Evolutionary conservation across 2,113 vertebrate species (phyloP).

Genomic region (Poeciliopsis occidentalis): DNA sequence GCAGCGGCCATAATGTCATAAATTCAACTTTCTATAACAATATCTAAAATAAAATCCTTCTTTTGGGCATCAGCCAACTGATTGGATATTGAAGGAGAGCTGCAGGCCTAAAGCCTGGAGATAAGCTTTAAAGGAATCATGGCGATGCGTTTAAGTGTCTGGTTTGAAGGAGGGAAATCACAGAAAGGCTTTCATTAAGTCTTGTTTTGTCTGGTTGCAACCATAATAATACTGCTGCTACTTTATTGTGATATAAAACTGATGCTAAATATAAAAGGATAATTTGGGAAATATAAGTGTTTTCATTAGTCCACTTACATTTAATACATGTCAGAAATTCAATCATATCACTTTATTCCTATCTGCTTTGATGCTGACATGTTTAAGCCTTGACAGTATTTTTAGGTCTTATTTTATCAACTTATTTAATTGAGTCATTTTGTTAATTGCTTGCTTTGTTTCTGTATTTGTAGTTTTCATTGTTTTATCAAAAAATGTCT

Average conservation of each 20-base stretch:
- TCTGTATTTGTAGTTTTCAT: no score
- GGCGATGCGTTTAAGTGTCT: not conserved
- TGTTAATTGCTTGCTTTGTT: no score
- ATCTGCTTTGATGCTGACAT: no score
- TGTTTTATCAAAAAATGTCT: no score
- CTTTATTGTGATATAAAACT: not conserved
- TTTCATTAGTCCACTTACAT: no score
- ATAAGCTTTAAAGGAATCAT: conserved; percentile 11
- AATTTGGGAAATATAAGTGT: not conserved
- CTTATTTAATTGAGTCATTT: no score
- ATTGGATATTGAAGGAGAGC: not conserved
- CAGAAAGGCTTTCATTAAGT: conserved; percentile 10
- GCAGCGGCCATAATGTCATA: not conserved
- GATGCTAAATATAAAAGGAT: not conserved
- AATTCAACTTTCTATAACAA: not conserved
- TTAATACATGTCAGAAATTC: no score
- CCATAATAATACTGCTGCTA: not conserved
- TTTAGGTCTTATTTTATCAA: no score
- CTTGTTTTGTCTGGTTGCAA: conserved; percentile 15
- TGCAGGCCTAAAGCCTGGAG: conserved; percentile 7
- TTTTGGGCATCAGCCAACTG: not conserved
- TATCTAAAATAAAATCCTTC: not conserved
- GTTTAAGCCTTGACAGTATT: no score
- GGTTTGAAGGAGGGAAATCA: not conserved
- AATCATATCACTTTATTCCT: not conserved